Evolutionary conservation across 2,113 vertebrate genomes (phyloP).

Genomic region (Plecturocebus donacophilus): DNA sequence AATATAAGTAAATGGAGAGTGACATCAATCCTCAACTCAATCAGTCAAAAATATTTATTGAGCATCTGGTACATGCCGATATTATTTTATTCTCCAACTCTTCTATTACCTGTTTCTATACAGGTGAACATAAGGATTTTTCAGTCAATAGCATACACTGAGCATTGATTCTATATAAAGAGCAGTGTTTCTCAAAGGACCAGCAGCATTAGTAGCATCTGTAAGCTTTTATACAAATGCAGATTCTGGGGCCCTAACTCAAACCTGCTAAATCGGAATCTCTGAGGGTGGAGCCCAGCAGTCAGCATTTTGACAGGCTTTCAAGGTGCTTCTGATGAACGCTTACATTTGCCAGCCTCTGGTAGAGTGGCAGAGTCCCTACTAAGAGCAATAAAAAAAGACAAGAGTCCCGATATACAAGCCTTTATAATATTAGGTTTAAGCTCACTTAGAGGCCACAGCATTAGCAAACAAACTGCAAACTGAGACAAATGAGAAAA

Average conservation of each 20-base stretch:
- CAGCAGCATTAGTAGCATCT: neutral
- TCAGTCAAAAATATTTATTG: conserved; percentile 14
- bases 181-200: neutral
- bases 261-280: neutral
- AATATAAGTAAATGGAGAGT: neutral
- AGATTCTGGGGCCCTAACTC: neutral
- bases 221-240: neutral
- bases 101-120: neutral
- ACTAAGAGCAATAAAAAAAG: neutral
- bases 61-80: neutral
- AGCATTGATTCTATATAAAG: neutral
- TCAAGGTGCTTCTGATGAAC: neutral
- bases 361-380: neutral
- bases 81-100: conserved; percentile 4
- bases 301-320: neutral
- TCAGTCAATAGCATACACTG: neutral
- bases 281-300: neutral
- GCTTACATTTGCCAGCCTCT: neutral
- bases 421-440: neutral
- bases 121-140: neutral
- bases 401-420: accelerated
- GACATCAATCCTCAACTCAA: neutral
- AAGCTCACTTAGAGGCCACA: neutral
- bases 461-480: neutral
- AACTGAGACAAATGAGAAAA: neutral